Conservation (phyloP, 2,888 invertebrate genomes). For the Subacronicta megacephala region DNA sequence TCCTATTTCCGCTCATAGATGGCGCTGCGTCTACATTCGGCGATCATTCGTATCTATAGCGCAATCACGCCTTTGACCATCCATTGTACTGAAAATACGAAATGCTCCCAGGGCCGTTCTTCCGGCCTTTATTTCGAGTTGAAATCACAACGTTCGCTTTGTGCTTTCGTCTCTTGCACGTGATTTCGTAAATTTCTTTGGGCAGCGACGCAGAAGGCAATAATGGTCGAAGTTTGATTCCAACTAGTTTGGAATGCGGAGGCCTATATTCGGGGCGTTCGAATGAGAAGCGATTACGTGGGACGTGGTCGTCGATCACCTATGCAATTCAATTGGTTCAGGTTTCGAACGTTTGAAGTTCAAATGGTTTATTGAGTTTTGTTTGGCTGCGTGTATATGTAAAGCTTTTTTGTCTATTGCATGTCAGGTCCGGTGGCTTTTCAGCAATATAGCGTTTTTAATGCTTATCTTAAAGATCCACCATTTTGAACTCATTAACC, state of each 20-base stretch:
- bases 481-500: too few relatives aligned
- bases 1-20: constrained; percentile 84
- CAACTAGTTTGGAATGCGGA: constrained; percentile 57
- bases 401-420: constrained; percentile 11
- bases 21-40: constrained; percentile 71
- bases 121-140: constrained; percentile 78
- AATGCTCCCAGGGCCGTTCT: constrained; percentile 63
- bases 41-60: constrained; percentile 65
- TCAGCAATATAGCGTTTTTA: too few relatives aligned
- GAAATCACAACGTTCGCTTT: constrained; percentile 66
- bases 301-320: constrained; percentile 49
- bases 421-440: background rate
- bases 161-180: constrained; percentile 59
- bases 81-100: constrained; percentile 70
- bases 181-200: constrained; percentile 79
- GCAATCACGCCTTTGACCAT: constrained; percentile 76
- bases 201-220: constrained; percentile 77
- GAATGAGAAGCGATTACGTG: constrained; percentile 49
- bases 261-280: constrained; percentile 53
- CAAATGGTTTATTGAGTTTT: constrained; percentile 45
- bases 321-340: constrained; percentile 48
- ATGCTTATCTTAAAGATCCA: too few relatives aligned
- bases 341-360: constrained; percentile 45
- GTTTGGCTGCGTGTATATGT: constrained; percentile 18
- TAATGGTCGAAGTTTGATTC: constrained; percentile 73